Base-by-base conservation (phyloP, 2,888 invertebrate species). In the Hipparchia semele region DNA sequence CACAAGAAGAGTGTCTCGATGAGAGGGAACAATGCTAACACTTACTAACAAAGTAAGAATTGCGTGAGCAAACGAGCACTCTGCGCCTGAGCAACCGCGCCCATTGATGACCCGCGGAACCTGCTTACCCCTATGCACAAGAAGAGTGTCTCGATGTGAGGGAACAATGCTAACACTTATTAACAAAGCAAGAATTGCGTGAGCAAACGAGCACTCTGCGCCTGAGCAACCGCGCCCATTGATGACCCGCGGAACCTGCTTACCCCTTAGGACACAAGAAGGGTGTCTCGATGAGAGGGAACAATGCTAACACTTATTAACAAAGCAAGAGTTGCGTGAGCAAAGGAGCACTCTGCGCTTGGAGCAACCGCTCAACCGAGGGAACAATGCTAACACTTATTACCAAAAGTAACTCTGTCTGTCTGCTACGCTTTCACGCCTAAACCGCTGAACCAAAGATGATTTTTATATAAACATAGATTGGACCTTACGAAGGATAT, bases 1-100 rank as follows among this genome's bases (percentile, higher is more conserved):
- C 92, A 97, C 54, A 92, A 97, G 75, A 97, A 97, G 96, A 97
- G 97, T 83, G 97, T 97, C 75, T 96, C 97, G 33, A 66, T 39
- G 45, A 46, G 59, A n/a, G 96, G 96, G 69, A 95, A 95, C 82
- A 95, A 95, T 77, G n/a, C n/a, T n/a, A n/a, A n/a, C n/a, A n/a
- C n/a, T n/a, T n/a, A n/a, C n/a, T n/a, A n/a, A n/a, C n/a, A n/a
- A n/a, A n/a, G n/a, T n/a, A n/a, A n/a, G n/a, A n/a, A n/a, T n/a
- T n/a, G n/a, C n/a, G n/a, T n/a, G n/a, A n/a, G n/a, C n/a, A n/a
- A n/a, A n/a, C n/a, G n/a, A n/a, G n/a, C n/a, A n/a, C 92, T 0
- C 96, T 96, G 23, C 92, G 95, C 9, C 95, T 96, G 92, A 95
- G 74, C 88, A 95, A 60, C 95, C 95, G 86, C 91, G n/a, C n/a